Conservation (phyloP, 2,113 vertebrate species). For the Hiodon tergisus region DNA sequence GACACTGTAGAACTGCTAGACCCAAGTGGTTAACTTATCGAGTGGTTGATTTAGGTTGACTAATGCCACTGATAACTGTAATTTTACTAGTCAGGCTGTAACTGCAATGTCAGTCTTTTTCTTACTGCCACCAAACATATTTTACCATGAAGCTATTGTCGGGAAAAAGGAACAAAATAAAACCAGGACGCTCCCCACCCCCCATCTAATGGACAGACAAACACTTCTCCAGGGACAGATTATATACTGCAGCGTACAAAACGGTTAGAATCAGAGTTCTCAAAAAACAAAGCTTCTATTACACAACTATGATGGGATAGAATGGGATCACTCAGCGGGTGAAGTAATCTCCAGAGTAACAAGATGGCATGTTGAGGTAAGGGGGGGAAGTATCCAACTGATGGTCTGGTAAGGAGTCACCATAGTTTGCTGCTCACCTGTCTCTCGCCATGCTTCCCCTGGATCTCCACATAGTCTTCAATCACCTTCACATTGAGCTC, state of each 20-base stretch:
- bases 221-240: no score
- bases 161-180: not conserved
- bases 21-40: no score
- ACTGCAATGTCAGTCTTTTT: not conserved
- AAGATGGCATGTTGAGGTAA: not conserved
- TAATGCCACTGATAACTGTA: not conserved
- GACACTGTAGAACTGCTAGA: no score
- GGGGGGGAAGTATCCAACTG: no score
- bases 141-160: not conserved
- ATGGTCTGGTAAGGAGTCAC: no score
- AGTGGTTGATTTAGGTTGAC: not conserved
- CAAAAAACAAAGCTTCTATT: not conserved
- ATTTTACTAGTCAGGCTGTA: no score
- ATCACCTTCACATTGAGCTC: conserved; percentile 81
- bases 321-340: no score
- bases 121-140: no score
- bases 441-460: conserved; percentile 87
- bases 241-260: no score
- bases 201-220: not conserved
- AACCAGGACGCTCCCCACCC: not conserved
- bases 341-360: not conserved
- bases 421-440: conserved; percentile 65
- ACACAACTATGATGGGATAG: no score
- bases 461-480: conserved; percentile 89
- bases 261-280: no score